A percentile compares a stretch with the other conserved stretches of the same genome.
Conservation (phyloP, 1,140 invertebrate species). For the Agraylea sexmaculata region DNA sequence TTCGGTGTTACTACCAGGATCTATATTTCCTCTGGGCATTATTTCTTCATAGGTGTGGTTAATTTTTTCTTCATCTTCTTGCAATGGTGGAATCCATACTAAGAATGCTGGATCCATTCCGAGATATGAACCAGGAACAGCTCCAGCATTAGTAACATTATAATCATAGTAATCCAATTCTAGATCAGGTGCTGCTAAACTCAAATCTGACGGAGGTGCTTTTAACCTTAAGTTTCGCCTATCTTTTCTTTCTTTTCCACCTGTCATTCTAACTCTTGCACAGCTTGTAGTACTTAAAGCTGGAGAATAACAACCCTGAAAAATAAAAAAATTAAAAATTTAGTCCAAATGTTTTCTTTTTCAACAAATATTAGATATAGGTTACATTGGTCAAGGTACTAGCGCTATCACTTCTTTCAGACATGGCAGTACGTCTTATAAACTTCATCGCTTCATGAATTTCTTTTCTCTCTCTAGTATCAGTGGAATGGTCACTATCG, state of each 20-base stretch:
- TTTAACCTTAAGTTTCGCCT: constrained; percentile 47
- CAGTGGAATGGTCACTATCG: constrained; percentile 34
- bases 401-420: constrained; percentile 28
- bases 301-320: constrained; percentile 58
- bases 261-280: constrained; percentile 49
- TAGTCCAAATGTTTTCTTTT: neutral
- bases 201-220: constrained; percentile 62
- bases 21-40: constrained; percentile 37
- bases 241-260: constrained; percentile 66
- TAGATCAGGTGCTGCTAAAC: constrained; percentile 59
- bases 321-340: constrained; percentile 14
- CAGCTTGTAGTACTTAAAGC: constrained; percentile 45
- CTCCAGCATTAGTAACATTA: constrained; percentile 65
- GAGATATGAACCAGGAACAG: constrained; percentile 65
- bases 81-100: constrained; percentile 73
- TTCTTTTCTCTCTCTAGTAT: constrained; percentile 25
- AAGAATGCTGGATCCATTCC: constrained; percentile 80
- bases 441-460: neutral
- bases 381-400: constrained; percentile 46
- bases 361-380: constrained; percentile 7
- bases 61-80: constrained; percentile 35
- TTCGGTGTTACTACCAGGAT: constrained; percentile 43
- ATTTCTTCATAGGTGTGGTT: constrained; percentile 28
- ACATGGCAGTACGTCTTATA: constrained; percentile 9
- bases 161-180: constrained; percentile 85